Percentiles rank a stretch among this genome's conserved stretches.
These are phyloP conservation scores for Poecile montanus DNA, from an alignment of 2,797 vertebrate species.

Conservation along the genomic window DNA sequence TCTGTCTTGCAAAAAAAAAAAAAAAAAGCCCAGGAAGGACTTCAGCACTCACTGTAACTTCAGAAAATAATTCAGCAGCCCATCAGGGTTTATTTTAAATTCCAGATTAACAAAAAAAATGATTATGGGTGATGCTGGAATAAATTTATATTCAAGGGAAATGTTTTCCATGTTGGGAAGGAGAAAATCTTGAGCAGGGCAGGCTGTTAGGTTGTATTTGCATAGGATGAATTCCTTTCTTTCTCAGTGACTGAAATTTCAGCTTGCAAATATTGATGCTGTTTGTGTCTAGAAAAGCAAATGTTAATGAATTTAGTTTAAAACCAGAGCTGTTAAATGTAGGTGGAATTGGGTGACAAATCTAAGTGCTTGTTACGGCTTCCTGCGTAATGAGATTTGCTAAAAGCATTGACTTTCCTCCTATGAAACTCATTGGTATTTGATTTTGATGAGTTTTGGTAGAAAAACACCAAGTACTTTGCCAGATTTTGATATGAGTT, in stretches of 20 bases:
- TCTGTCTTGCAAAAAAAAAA: not conserved
- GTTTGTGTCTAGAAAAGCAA: not conserved
- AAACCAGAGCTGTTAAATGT: not conserved
- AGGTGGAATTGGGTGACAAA: not conserved
- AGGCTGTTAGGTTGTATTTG: not conserved
- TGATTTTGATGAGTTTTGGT: not conserved
- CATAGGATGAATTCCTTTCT: not conserved
- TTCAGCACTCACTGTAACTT: not conserved
- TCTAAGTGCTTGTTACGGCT: not conserved
- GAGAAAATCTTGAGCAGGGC: not conserved
- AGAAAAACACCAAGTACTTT: not conserved
- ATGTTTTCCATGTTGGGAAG: not conserved
- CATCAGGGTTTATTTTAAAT: not conserved
- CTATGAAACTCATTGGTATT: not conserved
- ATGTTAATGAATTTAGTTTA: not conserved
- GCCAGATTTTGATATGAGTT: not conserved
- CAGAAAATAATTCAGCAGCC: not conserved
- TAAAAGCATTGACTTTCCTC: not conserved
- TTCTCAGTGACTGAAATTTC: not conserved
- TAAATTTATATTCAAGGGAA: not conserved
- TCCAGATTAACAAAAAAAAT: not conserved
- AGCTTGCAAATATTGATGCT: not conserved
- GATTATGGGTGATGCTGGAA: not conserved
- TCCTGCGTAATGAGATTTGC: not conserved
- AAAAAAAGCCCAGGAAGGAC: not conserved